Percentiles rank a stretch among this genome's conserved stretches.
phyloP scores from a whole-genome alignment of 2,797 vertebrate genomes.

The Schizopygopsis malacanthus region DNA sequence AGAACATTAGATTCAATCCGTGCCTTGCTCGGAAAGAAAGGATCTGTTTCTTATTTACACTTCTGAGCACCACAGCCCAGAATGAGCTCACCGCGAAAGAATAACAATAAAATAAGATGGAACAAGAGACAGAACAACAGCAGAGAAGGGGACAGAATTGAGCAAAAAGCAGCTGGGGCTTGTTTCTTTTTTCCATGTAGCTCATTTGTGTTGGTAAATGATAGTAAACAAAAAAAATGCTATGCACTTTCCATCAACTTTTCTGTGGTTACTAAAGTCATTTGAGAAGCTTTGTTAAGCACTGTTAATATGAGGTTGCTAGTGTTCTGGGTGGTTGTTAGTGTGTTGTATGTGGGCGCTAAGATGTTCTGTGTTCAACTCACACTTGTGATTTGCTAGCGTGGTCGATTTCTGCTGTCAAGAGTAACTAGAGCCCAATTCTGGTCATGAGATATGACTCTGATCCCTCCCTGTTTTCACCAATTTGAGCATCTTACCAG shows the following conservation, averaged over 20 bases:
- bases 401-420: background rate
- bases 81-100: conserved; percentile 77
- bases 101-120: conserved; percentile 70
- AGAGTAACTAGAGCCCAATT: background rate
- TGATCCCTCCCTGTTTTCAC: background rate
- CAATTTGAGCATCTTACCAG: background rate
- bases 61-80: conserved; percentile 76
- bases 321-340: background rate
- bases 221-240: background rate
- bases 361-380: background rate
- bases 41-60: conserved; percentile 84
- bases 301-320: conserved; percentile 1
- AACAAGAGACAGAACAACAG: conserved; percentile 21
- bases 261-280: background rate
- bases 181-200: conserved; percentile 12
- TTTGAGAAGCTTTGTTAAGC: background rate
- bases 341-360: background rate
- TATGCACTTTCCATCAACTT: background rate
- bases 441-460: background rate
- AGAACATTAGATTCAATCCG: conserved; percentile 58
- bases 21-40: conserved; percentile 68
- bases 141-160: background rate
- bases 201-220: background rate
- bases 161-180: background rate
- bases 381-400: background rate